phyloP scores from a whole-genome alignment of 2,888 invertebrate species.

The Polymixis flavicincta region DNA sequence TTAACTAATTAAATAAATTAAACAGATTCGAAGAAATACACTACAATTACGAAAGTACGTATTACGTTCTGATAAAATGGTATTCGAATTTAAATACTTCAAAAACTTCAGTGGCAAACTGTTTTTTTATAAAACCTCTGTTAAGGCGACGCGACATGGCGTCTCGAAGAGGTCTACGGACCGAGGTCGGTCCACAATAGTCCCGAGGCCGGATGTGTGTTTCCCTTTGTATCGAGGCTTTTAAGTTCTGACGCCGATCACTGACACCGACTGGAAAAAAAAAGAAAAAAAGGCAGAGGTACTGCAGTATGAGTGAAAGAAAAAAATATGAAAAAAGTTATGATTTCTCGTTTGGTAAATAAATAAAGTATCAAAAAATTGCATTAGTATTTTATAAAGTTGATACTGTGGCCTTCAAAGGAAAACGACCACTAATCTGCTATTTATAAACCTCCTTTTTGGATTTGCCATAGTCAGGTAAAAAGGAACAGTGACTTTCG shows the following conservation, averaged over 20 bases:
- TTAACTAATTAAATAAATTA: not conserved
- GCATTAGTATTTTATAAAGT: not conserved
- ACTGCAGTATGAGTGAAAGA: not conserved
- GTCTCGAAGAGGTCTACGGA: slow-evolving; percentile 55
- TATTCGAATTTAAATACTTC: slow-evolving; percentile 2
- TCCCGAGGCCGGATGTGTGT: slow-evolving; percentile 78
- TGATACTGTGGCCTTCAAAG: not conserved
- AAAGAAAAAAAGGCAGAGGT: slow-evolving; percentile 19
- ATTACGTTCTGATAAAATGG: not conserved
- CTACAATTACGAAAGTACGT: too few species aligned
- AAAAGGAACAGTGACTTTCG: not conserved
- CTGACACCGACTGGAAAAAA: slow-evolving; percentile 72
- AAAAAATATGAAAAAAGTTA: not conserved
- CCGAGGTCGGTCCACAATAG: slow-evolving; percentile 72
- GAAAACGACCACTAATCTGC: not conserved
- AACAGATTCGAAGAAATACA: not conserved
- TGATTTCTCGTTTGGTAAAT: not conserved
- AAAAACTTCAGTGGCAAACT: not conserved
- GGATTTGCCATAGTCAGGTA: too few species aligned
- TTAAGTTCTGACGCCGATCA: slow-evolving; percentile 78
- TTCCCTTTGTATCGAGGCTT: slow-evolving; percentile 80
- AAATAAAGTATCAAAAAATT: not conserved
- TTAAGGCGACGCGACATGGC: slow-evolving; percentile 26
- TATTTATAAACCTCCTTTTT: too few species aligned
- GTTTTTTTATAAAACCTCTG: not conserved